Evolutionary conservation across 2,797 vertebrate species (phyloP), one percentile per base, ranked within the genome.

Genomic region (Mycteria americana): DNA sequence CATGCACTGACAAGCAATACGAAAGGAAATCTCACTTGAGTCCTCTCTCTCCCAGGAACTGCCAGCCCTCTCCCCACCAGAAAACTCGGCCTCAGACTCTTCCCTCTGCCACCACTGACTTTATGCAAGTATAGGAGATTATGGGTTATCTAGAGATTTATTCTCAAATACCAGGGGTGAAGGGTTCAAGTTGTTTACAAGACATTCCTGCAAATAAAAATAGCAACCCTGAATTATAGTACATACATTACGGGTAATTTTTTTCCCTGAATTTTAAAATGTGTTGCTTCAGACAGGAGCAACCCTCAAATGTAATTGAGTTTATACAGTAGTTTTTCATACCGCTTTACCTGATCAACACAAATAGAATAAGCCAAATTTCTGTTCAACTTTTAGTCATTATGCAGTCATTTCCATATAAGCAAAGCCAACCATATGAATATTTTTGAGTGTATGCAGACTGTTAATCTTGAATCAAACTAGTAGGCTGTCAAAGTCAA

Each of bases 1-100:
- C 3, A 13, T 5, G 9, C 4, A 3, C 10, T 18, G 41, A 48
- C 3, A 73, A 57, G 24, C 21, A 45, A 14, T 1, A 63, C 0
- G 3, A 18, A 79, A 63, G 31, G 7, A 18, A 59, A 27, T 6
- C 13, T 78, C 79, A 62, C 33, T 14, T n/a, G 39, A 67, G 18
- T 22, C n/a, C 16, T 43, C 48, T 14, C 7, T 62, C 13, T 22
- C 25, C 10, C 54, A 37, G 43, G 27, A 84, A 3, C 17, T 45
- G 51, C 33, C 54, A 60, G 12, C 12, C 16, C 48, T 75, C 11
- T 84, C 11, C n/a, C 12, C 33, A 39, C 11, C 17, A 50, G 37
- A 74, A 30, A 22, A 35, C 22, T 35, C 70, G 56, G 51, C 25
- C 31, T 73, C 45, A 48, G 23, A 4, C 15, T 53, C 18, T 53